Evolutionary conservation across 2,113 vertebrate genomes (phyloP), one percentile per base, ranked within the genome.

Genomic region (Seriola rivoliana): DNA sequence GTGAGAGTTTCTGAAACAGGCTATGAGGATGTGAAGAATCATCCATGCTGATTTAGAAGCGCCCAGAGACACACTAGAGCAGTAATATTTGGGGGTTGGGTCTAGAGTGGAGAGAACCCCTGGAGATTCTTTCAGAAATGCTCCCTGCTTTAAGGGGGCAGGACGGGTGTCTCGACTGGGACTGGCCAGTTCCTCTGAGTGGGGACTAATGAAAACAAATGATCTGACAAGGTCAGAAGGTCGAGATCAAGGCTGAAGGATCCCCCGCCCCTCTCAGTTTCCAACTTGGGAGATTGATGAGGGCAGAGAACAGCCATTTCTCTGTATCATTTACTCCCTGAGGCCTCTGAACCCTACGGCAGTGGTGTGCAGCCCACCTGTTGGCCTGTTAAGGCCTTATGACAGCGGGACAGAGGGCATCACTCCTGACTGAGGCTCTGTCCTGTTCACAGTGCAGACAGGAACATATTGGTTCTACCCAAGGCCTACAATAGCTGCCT

Each of bases 141-240:
- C 46, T 81, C 48, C 10, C 32, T 66, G 48, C 29, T 79, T 71
- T 38, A 14, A 4, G 78, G 80, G 75, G 60, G 42, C 67, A 58
- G 75, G 71, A 65, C 50, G 50, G 44, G 19, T 74, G 75, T 89
- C 90, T 94, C 81, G 73, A 65, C 80, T 80, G 72, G 74, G 85
- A 81, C 90, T 78, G 87, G 88, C 77, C 85, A 83, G 85, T 80
- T 73, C n/a, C 63, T 93, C 89, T 88, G 85, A 91, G 91, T 85
- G 83, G 69, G 67, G 82, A 81, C 93, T 95, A 94, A 96, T 94
- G 94, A 95, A 95, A 95, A 95, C 90, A 93, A 95, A 96, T 95
- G 94, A 92, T 89, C 76, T 71, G 82, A 86, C 82, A 64, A 70
- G 95, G 94, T 95, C 94, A 90, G 68, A 87, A 86, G 94, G 93